These are phyloP conservation scores for Embidobia sp. DNA, from an alignment of 2,888 invertebrate genomes.

Conservation along the genomic window DNA sequence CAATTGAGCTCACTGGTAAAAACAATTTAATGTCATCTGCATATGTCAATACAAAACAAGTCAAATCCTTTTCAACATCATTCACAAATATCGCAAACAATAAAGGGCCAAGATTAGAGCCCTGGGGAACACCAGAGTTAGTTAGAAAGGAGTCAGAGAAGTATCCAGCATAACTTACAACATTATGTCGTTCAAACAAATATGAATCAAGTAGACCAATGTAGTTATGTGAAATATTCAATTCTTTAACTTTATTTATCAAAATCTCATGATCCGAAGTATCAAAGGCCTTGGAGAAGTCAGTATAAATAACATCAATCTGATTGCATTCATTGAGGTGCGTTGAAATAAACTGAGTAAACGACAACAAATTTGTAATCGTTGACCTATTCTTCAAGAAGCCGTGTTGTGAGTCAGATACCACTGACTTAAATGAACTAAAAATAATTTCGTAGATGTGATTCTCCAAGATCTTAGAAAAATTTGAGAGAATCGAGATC, in stretches of 20 bases:
- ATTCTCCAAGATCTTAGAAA: conserved; percentile 5
- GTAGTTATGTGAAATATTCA: neutral
- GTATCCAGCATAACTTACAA: conserved; percentile 6
- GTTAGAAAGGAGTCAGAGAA: conserved; percentile 65
- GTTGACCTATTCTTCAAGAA: neutral
- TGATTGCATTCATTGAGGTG: neutral
- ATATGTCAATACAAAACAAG: neutral
- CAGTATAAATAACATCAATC: conserved; percentile 12
- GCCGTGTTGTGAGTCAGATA: neutral
- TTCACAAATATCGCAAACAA: conserved; percentile 70
- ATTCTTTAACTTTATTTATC: too few species aligned
- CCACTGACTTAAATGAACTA: neutral
- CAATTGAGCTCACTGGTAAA: neutral
- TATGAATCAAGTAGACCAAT: neutral
- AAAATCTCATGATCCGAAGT: neutral
- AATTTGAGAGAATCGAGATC: neutral
- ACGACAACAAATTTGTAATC: neutral
- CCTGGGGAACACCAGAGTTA: conserved; percentile 4
- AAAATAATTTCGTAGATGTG: neutral
- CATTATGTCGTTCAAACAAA: neutral
- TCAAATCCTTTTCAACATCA: neutral
- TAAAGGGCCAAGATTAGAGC: conserved; percentile 40
- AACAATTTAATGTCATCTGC: neutral
- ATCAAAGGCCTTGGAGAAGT: conserved; percentile 9
- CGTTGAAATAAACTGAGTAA: neutral